Base-by-base conservation (phyloP, 1,140 invertebrate genomes). In the Tribolium castaneum region DNA sequence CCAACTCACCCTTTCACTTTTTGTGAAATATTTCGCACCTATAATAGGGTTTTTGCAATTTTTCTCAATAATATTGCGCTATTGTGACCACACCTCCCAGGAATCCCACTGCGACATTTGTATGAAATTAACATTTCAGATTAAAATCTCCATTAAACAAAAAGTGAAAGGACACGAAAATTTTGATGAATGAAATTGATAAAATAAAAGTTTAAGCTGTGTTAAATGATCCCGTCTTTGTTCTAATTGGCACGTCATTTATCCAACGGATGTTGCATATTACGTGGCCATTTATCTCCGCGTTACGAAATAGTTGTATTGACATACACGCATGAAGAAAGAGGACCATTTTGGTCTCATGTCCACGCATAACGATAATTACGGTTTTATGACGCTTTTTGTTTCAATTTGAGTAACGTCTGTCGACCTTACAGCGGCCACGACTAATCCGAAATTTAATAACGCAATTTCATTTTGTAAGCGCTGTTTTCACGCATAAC, bases 41-140 rank as follows among this genome's bases (percentile, higher is more conserved):
- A 7, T 52, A 52, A 52, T 45, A 52, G 6, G 14, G 13, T 52
- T 16, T 19, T 52, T 14, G 13, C 16, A 52, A 52, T 52, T 52
- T 52, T 19, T 16, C 16, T 14, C 49, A 50, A 9, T 50, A 50
- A 54, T 14, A 16, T 54, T 54, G 52, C 52, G 9, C 14, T 54
- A 59, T n/a, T 59, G 5, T 25, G n/a, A 30, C 34, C 59, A 66
- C 30, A 35, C 59, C 25, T 35, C 3, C 6, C 25, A 5, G 45
- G 30, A 66, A 30, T 35, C 59, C 59, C 19, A 66, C 59, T 66
- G 59, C 30, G 59, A 66, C 59, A 66, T 39, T 66, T 66, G 25
- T 66, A 66, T 35, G 45, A 66, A 66, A 66, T 66, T 66, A 66
- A 34, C 59, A 66, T 66, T 66, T 30, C 25, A 66, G 59, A 66